Conservation (phyloP, 1,140 invertebrate species). For the Mercenaria mercenaria region DNA sequence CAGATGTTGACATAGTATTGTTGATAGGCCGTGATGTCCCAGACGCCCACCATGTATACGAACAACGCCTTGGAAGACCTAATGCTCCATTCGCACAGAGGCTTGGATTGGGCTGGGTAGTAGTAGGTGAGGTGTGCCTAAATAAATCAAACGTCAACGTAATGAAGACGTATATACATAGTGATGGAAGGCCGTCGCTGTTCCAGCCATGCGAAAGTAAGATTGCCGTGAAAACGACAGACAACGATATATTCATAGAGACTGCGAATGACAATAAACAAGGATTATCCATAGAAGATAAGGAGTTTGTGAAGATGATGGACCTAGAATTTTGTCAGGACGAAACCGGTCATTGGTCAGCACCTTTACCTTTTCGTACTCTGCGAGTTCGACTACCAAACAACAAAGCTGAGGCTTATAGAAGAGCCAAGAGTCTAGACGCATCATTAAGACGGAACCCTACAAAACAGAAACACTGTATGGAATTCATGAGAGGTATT, state of each 20-base stretch:
- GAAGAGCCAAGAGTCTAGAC: background rate
- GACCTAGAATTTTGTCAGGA: slow-evolving; percentile 6
- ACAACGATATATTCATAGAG: slow-evolving; percentile 29
- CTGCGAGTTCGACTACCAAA: background rate
- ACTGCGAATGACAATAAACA: slow-evolving; percentile 39
- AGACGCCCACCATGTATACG: background rate
- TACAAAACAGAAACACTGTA: background rate
- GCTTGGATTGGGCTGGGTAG: slow-evolving; percentile 8
- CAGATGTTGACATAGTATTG: background rate
- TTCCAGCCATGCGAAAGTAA: slow-evolving; percentile 46
- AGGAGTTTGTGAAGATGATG: slow-evolving; percentile 61
- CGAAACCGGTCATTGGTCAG: slow-evolving; percentile 54
- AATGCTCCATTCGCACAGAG: background rate
- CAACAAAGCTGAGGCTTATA: background rate
- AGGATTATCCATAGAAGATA: slow-evolving; percentile 52
- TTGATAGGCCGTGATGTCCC: background rate
- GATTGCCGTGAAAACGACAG: background rate
- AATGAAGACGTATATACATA: background rate
- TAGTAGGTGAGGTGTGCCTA: slow-evolving; percentile 13
- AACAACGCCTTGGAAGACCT: background rate
- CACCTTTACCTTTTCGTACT: slow-evolving; percentile 35
- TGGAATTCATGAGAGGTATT: background rate
- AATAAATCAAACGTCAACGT: slow-evolving; percentile 13
- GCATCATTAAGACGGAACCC: background rate
- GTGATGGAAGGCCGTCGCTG: background rate